A percentile compares a stretch with the other conserved stretches of the same genome.
phyloP scores from a whole-genome alignment of 1,140 invertebrate species.

The Zaprionus taronus region DNA sequence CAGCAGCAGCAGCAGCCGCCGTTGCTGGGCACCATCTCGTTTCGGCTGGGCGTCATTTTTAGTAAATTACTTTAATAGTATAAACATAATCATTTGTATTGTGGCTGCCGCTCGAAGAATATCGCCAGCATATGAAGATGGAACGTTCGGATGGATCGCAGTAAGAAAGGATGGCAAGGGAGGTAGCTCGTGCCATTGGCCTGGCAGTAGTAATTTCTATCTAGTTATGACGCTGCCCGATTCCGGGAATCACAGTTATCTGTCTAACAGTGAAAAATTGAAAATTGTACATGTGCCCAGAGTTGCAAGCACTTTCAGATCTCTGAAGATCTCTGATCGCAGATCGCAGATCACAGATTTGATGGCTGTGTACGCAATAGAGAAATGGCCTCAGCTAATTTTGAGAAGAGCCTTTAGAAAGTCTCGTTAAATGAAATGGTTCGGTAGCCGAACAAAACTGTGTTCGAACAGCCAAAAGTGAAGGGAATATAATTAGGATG shows the following conservation, averaged over 20 bases:
- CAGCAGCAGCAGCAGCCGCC: conserved; percentile 9
- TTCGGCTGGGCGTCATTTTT: conserved; percentile 72
- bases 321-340: conserved; percentile 8
- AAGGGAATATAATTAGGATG: conserved; percentile 11
- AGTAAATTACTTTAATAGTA: conserved; percentile 83
- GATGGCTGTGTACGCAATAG: conserved; percentile 32
- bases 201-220: conserved; percentile 65
- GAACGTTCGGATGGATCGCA: background rate
- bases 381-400: conserved; percentile 30
- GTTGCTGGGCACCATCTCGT: conserved; percentile 59
- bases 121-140: conserved; percentile 39
- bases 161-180: background rate
- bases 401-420: conserved; percentile 26
- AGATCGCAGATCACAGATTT: background rate
- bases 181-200: conserved; percentile 49
- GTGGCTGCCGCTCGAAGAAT: conserved; percentile 61
- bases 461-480: conserved; percentile 9
- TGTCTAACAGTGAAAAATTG: conserved; percentile 78
- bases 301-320: conserved; percentile 10
- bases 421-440: conserved; percentile 35
- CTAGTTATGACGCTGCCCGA: conserved; percentile 59
- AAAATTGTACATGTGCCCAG: conserved; percentile 68
- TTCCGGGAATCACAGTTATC: conserved; percentile 70
- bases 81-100: conserved; percentile 82
- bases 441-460: conserved; percentile 31